A percentile compares a stretch with the other conserved stretches of the same genome.
Evolutionary conservation across 2,888 invertebrate genomes (phyloP).

Genomic region (Sminthurides aquaticus): DNA sequence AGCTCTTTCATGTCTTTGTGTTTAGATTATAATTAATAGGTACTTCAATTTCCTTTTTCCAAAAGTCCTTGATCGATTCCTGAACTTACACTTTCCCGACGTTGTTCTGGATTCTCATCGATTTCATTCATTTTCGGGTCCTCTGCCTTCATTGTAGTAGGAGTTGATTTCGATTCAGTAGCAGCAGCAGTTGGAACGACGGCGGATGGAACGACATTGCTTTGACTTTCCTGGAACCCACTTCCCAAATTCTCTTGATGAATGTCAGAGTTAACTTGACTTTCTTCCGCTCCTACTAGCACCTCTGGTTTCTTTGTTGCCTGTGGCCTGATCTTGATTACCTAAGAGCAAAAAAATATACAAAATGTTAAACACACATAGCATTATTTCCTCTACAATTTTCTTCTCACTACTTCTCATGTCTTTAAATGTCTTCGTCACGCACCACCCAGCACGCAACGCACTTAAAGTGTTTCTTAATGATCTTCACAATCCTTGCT

Average conservation of each 20-base stretch:
- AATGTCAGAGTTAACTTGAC: background rate
- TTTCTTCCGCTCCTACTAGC: background rate
- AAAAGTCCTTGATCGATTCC: conserved; percentile 38
- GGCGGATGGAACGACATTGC: background rate
- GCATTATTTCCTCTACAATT: conserved; percentile 4
- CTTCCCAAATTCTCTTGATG: background rate
- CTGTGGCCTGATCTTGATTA: conserved; percentile 37
- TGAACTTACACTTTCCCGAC: conserved; percentile 29
- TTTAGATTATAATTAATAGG: background rate
- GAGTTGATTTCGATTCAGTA: conserved; percentile 1
- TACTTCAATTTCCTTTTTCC: background rate
- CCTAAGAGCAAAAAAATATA: conserved; percentile 25
- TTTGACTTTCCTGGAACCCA: background rate
- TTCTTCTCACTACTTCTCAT: conserved; percentile 12
- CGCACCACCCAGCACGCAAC: no score
- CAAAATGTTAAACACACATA: background rate
- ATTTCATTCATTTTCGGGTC: conserved; percentile 41
- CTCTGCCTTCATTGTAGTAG: conserved; percentile 21
- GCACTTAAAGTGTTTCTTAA: no score
- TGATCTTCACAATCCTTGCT: no score
- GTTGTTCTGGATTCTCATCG: conserved; percentile 19
- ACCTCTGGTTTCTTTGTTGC: background rate
- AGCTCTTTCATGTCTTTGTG: background rate
- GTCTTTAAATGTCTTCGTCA: no score
- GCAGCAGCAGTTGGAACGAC: background rate